These are phyloP conservation scores for Apodemus sylvaticus DNA, from an alignment of 2,113 vertebrate genomes.

Conservation along the genomic window DNA sequence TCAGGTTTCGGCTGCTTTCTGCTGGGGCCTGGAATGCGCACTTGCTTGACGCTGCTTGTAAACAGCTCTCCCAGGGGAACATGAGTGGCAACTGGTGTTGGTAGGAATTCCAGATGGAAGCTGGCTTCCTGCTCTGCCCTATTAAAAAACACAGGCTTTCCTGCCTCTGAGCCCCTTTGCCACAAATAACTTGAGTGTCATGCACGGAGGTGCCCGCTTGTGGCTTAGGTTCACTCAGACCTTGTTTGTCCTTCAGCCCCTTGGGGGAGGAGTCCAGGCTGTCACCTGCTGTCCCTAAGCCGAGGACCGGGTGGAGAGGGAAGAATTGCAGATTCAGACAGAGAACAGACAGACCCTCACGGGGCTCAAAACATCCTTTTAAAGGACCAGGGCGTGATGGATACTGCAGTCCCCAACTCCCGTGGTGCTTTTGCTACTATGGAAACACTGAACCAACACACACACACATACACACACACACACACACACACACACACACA, in stretches of 20 bases:
- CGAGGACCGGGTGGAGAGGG: conserved; percentile 67
- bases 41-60: conserved; percentile 62
- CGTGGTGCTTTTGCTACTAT: conserved; percentile 46
- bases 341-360: conserved; percentile 51
- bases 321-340: conserved; percentile 9
- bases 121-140: conserved; percentile 65
- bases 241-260: conserved; percentile 4
- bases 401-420: background rate
- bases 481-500: background rate
- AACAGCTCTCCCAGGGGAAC: conserved; percentile 63
- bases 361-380: conserved; percentile 37
- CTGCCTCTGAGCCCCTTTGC: conserved; percentile 59
- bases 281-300: conserved; percentile 70
- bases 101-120: conserved; percentile 74
- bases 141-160: conserved; percentile 65
- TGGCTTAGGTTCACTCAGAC: background rate
- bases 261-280: conserved; percentile 69
- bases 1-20: conserved; percentile 60
- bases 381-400: conserved; percentile 41
- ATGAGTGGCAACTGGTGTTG: conserved; percentile 65
- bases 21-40: conserved; percentile 46
- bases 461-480: background rate
- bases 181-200: conserved; percentile 51
- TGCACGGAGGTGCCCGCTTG: background rate
- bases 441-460: conserved; percentile 3